These are phyloP conservation scores for Drosophila villosipedis DNA, from an alignment of 2,888 invertebrate species.

Conservation along the genomic window DNA sequence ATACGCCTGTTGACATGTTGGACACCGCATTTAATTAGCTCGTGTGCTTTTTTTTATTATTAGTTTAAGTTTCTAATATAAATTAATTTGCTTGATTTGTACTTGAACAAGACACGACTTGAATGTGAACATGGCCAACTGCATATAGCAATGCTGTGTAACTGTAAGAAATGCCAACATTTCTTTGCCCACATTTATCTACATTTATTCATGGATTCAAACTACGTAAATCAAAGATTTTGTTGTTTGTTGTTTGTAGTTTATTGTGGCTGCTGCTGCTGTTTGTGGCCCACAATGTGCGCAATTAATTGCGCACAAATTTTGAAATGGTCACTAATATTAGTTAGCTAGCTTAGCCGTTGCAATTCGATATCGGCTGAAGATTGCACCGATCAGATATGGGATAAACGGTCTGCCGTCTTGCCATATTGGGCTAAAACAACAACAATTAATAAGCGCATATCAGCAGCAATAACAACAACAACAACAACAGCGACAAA, in stretches of 20 bases:
- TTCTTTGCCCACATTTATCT: conserved; percentile 31
- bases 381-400: conserved; percentile 71
- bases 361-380: conserved; percentile 58
- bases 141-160: conserved; percentile 19
- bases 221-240: conserved; percentile 59
- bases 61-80: conserved; percentile 30
- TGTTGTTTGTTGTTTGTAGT: neutral
- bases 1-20: conserved; percentile 43
- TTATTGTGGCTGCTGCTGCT: conserved; percentile 14
- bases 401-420: conserved; percentile 55
- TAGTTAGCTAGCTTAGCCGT: conserved; percentile 17
- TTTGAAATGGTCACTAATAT: conserved; percentile 60
- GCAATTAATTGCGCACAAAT: conserved; percentile 70
- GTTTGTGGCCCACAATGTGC: conserved; percentile 57
- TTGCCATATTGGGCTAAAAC: conserved; percentile 47
- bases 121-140: conserved; percentile 1
- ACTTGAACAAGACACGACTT: conserved; percentile 60
- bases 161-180: conserved; percentile 29
- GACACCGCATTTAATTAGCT: conserved; percentile 64
- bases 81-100: conserved; percentile 65
- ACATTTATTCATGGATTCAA: conserved; percentile 40
- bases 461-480: conserved; percentile 46
- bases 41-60: conserved; percentile 26
- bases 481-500: conserved; percentile 10
- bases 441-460: conserved; percentile 69